Conservation (phyloP, 2,888 invertebrate genomes). For the Eilema caniola region DNA sequence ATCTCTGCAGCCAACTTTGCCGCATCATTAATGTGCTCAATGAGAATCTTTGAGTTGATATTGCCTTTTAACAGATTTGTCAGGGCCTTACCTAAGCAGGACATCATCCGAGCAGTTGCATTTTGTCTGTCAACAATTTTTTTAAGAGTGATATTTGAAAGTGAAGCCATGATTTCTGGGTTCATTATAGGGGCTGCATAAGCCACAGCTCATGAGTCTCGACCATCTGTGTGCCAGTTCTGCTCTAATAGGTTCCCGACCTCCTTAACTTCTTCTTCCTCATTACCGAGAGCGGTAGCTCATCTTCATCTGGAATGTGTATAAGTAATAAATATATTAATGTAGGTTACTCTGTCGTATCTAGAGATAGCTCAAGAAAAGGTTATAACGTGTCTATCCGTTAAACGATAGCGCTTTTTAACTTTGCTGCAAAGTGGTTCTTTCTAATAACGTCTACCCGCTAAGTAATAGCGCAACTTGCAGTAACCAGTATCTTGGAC, state of each 20-base stretch:
- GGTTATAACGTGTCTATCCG: neutral
- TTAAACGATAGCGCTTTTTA: conserved; percentile 4
- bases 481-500: no score
- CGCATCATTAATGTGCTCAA: conserved; percentile 17
- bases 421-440: conserved; percentile 4
- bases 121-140: conserved; percentile 18
- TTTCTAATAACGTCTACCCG: neutral
- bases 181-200: conserved; percentile 19
- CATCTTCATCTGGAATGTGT: conserved; percentile 3
- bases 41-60: conserved; percentile 12
- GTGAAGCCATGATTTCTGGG: conserved; percentile 12
- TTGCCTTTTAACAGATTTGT: conserved; percentile 18
- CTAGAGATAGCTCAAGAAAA: neutral
- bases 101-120: conserved; percentile 5
- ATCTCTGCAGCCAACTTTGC: conserved; percentile 20
- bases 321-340: neutral
- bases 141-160: conserved; percentile 19
- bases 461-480: no score
- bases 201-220: conserved; percentile 6
- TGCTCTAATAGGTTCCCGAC: neutral
- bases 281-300: conserved; percentile 9
- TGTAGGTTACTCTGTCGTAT: neutral
- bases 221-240: conserved; percentile 12
- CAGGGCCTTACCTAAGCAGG: conserved; percentile 16
- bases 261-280: conserved; percentile 10